phyloP scores from a whole-genome alignment of 1,140 invertebrate genomes.

The Sycobia sp. region DNA sequence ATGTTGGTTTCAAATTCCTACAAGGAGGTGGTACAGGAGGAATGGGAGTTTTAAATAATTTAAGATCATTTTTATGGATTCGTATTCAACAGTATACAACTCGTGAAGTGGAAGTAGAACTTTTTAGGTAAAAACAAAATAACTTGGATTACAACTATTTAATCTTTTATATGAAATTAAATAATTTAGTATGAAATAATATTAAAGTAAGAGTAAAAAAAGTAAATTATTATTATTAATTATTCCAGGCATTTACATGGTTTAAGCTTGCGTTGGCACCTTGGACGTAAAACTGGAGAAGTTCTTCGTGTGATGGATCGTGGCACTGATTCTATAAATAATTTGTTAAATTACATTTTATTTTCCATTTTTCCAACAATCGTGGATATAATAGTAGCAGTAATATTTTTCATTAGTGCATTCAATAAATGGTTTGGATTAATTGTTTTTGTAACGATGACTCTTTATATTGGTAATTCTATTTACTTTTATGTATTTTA shows the following conservation, averaged over 20 bases:
- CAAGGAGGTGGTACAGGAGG: conserved; percentile 89
- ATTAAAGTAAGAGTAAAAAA: neutral
- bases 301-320: conserved; percentile 93
- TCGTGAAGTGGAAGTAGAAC: conserved; percentile 80
- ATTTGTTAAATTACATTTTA: conserved; percentile 85
- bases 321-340: conserved; percentile 93
- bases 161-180: neutral
- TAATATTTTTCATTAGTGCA: conserved; percentile 83
- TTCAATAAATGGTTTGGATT: conserved; percentile 95
- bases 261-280: conserved; percentile 87
- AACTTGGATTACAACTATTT: neutral
- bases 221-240: conserved; percentile 29
- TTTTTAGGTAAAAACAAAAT: conserved; percentile 58
- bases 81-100: conserved; percentile 94
- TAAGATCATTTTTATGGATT: conserved; percentile 93
- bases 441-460: conserved; percentile 92
- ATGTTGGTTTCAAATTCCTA: conserved; percentile 86
- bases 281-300: conserved; percentile 92
- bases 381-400: conserved; percentile 89
- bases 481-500: conserved; percentile 3
- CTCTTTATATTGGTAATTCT: conserved; percentile 84
- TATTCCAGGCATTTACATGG: conserved; percentile 78
- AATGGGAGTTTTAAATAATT: conserved; percentile 92
- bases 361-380: conserved; percentile 91
- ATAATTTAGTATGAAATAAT: no score